Base-by-base conservation (phyloP, 2,797 vertebrate species). In the Falco concolor region DNA sequence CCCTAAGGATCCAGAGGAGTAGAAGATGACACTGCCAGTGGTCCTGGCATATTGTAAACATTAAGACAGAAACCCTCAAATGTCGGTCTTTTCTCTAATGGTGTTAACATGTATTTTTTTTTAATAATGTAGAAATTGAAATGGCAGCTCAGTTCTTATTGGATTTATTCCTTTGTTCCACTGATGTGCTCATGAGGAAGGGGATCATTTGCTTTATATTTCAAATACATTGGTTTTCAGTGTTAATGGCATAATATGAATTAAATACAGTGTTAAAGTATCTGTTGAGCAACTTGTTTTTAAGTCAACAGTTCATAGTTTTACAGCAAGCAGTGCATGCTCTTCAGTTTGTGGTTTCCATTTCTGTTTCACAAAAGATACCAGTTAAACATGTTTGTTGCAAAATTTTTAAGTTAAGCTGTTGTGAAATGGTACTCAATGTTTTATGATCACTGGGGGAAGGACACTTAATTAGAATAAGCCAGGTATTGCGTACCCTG, bases 241-340 rank as follows among this genome's bases (percentile, higher is more conserved):
- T 94, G 57, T 96, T 94, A 92, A 77, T 89, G 78, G 54, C 73
- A 88, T 89, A 94, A 78, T 77, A 87, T 3, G 80, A 88, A 70
- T 92, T 85, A 83, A 94, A 82, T 68, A 32, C 82, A 64, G 72
- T 92, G 57, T 75, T 87, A 95, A 96, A 90, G 59, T 69, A 78
- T 36, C 73, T 95, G 76, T 95, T 97, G 93, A 91, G 86, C 87
- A 95, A 76, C 64, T 34, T 96, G 78, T 93, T 97, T 95, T 87
- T 47, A 96, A 95, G 61, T 90, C 94, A 96, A 24, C 64, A 96
- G 54, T 72, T 96, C 36, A 61, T 80, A 83, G 70, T 63, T 89
- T 96, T 92, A 93, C 78, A 95, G 90, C 87, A 96, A 90, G 77
- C 70, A 68, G 27, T 85, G 42, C 68, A 64, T 87, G 73, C 75